Percentiles rank a stretch among this genome's conserved stretches.
Conservation (phyloP, 2,797 vertebrate species). For the Periophthalmus magnuspinnatus region DNA sequence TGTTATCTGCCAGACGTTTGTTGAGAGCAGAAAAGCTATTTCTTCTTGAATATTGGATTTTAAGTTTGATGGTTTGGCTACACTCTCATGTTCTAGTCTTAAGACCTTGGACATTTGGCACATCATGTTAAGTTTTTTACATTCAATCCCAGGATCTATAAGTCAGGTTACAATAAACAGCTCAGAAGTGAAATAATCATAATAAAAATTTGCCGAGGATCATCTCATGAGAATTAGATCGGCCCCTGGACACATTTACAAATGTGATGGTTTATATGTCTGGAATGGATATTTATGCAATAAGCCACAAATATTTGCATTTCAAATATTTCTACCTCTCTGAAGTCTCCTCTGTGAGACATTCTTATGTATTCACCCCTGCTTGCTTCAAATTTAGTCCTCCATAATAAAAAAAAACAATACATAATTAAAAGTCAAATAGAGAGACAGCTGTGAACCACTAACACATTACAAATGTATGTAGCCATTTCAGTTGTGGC, state of each 20-base stretch:
- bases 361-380: slow-evolving; percentile 4
- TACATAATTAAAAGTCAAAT: slow-evolving; percentile 12
- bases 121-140: neutral
- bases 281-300: neutral
- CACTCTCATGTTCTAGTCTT: neutral
- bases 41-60: neutral
- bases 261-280: neutral
- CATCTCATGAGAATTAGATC: neutral
- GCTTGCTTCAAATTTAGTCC: neutral
- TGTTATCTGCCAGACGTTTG: slow-evolving; percentile 16
- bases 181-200: neutral
- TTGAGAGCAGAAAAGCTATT: slow-evolving; percentile 1
- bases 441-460: neutral
- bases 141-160: neutral
- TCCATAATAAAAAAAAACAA: slow-evolving; percentile 1
- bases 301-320: slow-evolving; percentile 48
- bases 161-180: neutral
- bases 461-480: neutral
- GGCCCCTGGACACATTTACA: neutral
- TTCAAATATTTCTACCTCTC: slow-evolving; percentile 38
- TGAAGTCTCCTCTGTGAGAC: neutral
- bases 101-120: neutral
- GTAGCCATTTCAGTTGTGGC: neutral
- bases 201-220: neutral
- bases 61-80: neutral